Evolutionary conservation across 2,113 vertebrate species (phyloP).

Genomic region (Martes martes): DNA sequence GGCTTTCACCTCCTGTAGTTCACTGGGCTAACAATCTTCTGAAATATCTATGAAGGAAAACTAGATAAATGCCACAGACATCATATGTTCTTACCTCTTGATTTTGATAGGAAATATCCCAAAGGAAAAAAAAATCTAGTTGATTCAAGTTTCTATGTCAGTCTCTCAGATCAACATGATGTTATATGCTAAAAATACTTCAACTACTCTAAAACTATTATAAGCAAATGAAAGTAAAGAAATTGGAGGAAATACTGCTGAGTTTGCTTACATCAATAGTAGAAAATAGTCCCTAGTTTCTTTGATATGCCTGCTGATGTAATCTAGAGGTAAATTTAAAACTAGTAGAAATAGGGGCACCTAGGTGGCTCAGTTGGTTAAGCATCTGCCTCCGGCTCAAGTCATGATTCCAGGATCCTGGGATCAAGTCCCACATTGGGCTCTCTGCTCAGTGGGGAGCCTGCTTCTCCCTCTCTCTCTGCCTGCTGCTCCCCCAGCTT

Average conservation of each 20-base stretch:
- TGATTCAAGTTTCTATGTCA: constrained; percentile 55
- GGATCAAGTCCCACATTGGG: too few species aligned
- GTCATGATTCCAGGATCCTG: too few species aligned
- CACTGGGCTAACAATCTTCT: neutral
- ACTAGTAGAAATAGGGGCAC: too few species aligned
- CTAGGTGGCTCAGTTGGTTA: too few species aligned
- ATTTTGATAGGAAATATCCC: constrained; percentile 56
- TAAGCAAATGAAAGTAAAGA: constrained; percentile 53
- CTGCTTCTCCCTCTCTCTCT: too few species aligned
- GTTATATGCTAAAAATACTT: constrained; percentile 34
- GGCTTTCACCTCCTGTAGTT: neutral
- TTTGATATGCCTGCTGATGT: neutral
- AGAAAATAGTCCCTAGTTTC: neutral
- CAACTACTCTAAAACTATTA: neutral
- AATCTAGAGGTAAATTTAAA: neutral
- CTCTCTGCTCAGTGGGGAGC: too few species aligned
- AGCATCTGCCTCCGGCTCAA: too few species aligned
- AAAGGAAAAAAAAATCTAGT: constrained; percentile 18
- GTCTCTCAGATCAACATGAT: neutral
- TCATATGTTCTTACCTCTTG: constrained; percentile 15
- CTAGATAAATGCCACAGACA: neutral
- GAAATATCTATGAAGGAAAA: neutral
- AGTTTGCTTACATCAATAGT: neutral
- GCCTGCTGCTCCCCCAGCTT: too few species aligned
- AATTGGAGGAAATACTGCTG: neutral